Conservation (phyloP, 2,113 vertebrate species). For the Nothobranchius furzeri region DNA sequence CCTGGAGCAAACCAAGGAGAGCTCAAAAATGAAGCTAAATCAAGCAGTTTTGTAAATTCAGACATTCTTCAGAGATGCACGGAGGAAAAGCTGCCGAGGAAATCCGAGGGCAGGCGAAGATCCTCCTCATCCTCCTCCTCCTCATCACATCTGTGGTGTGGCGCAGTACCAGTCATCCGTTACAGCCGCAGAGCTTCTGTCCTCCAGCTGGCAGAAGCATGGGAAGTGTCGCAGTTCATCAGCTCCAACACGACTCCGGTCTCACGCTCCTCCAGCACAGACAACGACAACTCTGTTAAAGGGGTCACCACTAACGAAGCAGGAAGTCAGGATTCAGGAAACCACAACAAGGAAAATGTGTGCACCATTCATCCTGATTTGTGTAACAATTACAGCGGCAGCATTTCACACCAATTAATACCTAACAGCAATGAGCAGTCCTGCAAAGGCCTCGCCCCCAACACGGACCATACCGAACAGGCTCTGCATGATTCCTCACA, state of each 20-base stretch:
- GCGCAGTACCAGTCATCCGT: conserved; percentile 73
- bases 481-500: conserved; percentile 20
- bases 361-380: neutral
- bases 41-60: conserved; percentile 7
- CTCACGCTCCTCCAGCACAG: neutral
- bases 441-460: conserved; percentile 2
- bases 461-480: neutral
- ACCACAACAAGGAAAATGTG: conserved; percentile 2
- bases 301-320: neutral
- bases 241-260: conserved; percentile 1
- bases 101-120: neutral
- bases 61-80: conserved; percentile 9
- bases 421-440: conserved; percentile 1
- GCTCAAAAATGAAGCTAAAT: conserved; percentile 8
- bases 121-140: conserved; percentile 14
- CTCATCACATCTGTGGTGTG: conserved; percentile 28
- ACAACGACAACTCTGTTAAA: conserved; percentile 6
- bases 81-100: neutral
- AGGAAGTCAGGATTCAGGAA: conserved; percentile 6
- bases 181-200: conserved; percentile 44
- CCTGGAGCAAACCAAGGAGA: conserved; percentile 13
- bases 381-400: conserved; percentile 8
- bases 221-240: neutral
- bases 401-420: neutral
- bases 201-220: conserved; percentile 8